Conservation (phyloP, 1,140 invertebrate genomes). For the Drosophila micromelanica region DNA sequence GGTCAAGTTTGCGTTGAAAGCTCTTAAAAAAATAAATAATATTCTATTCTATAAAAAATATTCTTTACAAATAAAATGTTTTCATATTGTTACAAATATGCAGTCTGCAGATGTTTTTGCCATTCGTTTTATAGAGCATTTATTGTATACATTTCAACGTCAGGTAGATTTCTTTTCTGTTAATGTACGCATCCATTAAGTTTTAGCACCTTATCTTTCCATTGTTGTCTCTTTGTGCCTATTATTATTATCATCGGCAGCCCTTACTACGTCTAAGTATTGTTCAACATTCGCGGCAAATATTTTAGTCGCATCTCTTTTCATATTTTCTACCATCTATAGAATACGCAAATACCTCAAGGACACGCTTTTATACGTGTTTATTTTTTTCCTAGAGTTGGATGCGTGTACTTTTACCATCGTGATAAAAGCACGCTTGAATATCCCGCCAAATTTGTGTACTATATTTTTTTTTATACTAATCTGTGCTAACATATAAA, state of each 20-base stretch:
- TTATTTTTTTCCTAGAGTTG: too few species aligned
- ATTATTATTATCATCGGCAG: not conserved
- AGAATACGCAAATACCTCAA: slow-evolving; percentile 34
- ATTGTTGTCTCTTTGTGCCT: not conserved
- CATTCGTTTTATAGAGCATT: not conserved
- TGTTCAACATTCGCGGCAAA: slow-evolving; percentile 9
- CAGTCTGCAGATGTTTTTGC: slow-evolving; percentile 18
- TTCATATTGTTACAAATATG: slow-evolving; percentile 80
- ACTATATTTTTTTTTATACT: too few species aligned
- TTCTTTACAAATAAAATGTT: too few species aligned
- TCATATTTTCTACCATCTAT: slow-evolving; percentile 2
- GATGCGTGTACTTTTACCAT: not conserved
- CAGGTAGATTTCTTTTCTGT: not conserved
- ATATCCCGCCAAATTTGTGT: not conserved
- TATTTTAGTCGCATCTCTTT: not conserved
- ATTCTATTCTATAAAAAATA: too few species aligned
- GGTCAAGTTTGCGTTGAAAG: too few species aligned
- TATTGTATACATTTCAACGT: not conserved
- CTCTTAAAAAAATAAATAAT: too few species aligned
- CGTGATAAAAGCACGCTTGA: not conserved
- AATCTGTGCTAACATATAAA: too few species aligned
- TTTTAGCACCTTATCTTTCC: slow-evolving; percentile 3
- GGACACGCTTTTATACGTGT: slow-evolving; percentile 45
- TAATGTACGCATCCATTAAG: slow-evolving; percentile 6
- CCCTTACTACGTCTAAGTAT: slow-evolving; percentile 7